A percentile compares a stretch with the other conserved stretches of the same genome.
These are phyloP conservation scores for Diceros bicornis DNA, from an alignment of 2,797 vertebrate species.

Conservation along the genomic window DNA sequence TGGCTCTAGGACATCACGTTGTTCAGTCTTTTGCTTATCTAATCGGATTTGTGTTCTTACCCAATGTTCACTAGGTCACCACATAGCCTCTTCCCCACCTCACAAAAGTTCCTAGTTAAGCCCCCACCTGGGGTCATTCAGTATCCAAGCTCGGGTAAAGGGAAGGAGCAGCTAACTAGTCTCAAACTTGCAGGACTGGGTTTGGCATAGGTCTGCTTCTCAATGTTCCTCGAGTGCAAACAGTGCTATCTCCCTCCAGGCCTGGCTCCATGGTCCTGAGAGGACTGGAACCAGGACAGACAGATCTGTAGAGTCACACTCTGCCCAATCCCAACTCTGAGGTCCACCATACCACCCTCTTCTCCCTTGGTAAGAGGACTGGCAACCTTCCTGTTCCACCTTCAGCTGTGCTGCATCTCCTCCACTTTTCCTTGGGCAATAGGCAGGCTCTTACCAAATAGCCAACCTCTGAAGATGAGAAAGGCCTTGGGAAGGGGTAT, in stretches of 20 bases:
- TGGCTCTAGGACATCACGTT: conserved; percentile 66
- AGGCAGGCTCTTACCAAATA: background rate
- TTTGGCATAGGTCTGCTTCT: background rate
- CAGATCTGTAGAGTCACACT: background rate
- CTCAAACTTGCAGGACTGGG: background rate
- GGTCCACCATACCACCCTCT: background rate
- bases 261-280: background rate
- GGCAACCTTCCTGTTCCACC: background rate
- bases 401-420: background rate
- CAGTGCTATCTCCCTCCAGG: background rate
- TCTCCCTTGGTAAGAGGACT: background rate
- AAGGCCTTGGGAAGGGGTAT: background rate
- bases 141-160: background rate
- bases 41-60: conserved; percentile 78
- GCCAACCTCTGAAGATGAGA: background rate
- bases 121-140: conserved; percentile 6
- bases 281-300: background rate
- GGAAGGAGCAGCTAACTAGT: background rate
- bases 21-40: conserved; percentile 75
- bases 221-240: background rate
- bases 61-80: conserved; percentile 77
- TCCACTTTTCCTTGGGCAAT: background rate
- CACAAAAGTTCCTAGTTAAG: conserved; percentile 1
- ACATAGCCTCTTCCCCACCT: conserved; percentile 28
- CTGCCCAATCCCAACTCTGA: background rate